phyloP scores from a whole-genome alignment of 1,140 invertebrate species.

The Meteorus sp. region DNA sequence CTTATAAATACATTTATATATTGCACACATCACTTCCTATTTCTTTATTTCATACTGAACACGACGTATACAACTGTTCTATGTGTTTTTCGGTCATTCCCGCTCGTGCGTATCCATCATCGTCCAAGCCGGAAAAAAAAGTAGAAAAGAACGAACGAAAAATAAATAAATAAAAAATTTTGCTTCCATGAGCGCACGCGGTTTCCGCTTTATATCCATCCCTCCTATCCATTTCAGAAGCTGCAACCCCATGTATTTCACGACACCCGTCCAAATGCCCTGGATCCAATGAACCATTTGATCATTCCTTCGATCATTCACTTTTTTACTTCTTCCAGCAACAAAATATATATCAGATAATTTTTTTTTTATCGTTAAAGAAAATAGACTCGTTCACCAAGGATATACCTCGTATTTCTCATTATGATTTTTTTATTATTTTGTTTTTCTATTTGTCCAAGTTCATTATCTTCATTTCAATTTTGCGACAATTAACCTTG shows the following conservation, averaged over 20 bases:
- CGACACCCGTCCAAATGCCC: not conserved
- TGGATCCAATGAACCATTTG: not conserved
- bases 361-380: conserved; percentile 5
- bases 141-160: too few relatives aligned
- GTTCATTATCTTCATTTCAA: too few relatives aligned
- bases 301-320: not conserved
- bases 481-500: too few relatives aligned
- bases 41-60: not conserved
- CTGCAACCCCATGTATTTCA: not conserved
- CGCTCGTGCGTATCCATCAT: not conserved
- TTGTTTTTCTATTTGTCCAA: too few relatives aligned
- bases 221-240: too few relatives aligned
- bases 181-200: too few relatives aligned
- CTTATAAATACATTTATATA: not conserved
- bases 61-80: not conserved
- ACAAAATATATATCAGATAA: too few relatives aligned
- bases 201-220: too few relatives aligned
- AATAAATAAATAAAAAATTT: too few relatives aligned
- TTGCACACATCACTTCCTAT: not conserved
- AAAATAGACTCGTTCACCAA: not conserved
- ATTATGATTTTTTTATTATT: too few relatives aligned
- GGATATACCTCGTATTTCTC: too few relatives aligned
- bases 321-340: not conserved
- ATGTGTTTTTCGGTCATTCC: not conserved
- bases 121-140: too few relatives aligned